Conservation (phyloP, 2,113 vertebrate species). For the Oryzias curvinotus region DNA sequence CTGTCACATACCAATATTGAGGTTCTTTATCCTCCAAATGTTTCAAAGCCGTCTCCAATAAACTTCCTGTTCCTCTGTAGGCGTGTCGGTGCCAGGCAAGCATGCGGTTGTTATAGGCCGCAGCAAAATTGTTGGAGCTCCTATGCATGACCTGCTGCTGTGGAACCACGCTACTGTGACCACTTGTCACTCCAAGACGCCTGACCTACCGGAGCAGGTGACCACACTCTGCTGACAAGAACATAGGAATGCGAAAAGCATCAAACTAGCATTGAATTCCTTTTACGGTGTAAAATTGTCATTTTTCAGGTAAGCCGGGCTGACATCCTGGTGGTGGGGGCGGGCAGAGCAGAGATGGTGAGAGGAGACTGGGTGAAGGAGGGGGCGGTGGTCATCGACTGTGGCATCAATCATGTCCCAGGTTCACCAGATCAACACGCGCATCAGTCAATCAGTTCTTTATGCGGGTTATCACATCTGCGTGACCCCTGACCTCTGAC, state of each 20-base stretch:
- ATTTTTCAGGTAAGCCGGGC: slow-evolving; percentile 80
- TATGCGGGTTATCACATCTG: not conserved
- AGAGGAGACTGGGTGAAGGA: slow-evolving; percentile 95
- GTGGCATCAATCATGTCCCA: slow-evolving; percentile 91
- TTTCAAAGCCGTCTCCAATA: not conserved
- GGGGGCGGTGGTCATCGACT: slow-evolving; percentile 93
- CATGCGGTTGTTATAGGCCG: slow-evolving; percentile 92
- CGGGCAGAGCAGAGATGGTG: slow-evolving; percentile 91
- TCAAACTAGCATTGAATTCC: too few relatives aligned
- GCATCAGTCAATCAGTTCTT: not conserved
- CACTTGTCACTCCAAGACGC: slow-evolving; percentile 93
- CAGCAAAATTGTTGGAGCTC: slow-evolving; percentile 94
- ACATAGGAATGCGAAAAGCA: too few relatives aligned
- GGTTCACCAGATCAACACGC: slow-evolving; percentile 54
- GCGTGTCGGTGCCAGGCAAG: slow-evolving; percentile 86
- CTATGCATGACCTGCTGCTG: slow-evolving; percentile 93
- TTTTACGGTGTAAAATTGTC: not conserved
- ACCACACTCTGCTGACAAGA: not conserved
- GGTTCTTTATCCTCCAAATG: too few relatives aligned
- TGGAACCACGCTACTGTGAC: slow-evolving; percentile 95
- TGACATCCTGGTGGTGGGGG: slow-evolving; percentile 93
- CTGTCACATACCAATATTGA: too few relatives aligned
- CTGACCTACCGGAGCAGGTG: slow-evolving; percentile 78
- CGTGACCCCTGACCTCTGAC: slow-evolving; percentile 26
- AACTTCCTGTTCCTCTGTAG: slow-evolving; percentile 65